Base-by-base conservation (phyloP, 2,888 invertebrate genomes). In the Bursaphelenchus okinawaensis region DNA sequence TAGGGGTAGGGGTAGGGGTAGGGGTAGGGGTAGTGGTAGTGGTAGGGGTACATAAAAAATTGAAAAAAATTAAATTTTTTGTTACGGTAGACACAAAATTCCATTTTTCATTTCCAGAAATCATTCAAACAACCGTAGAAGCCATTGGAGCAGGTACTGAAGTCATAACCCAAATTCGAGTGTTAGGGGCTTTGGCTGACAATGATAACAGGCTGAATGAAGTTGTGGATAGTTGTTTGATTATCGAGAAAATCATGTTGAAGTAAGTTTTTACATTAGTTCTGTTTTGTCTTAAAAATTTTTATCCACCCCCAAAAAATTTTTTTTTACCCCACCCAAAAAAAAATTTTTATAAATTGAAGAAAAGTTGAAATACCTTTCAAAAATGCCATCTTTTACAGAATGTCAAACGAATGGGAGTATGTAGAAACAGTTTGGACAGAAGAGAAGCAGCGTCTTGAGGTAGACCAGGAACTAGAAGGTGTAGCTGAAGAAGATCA, bases 71-170 rank as follows among this genome's bases (percentile, higher is more conserved):
- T n/a, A n/a, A n/a, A n/a, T n/a, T n/a, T n/a, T n/a, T n/a, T n/a
- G n/a, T n/a, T n/a, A 40, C n/a, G 40, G 40, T 40, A 12, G 9
- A 40, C 12, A 12, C 9, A 40, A 40, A 12, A 26, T 54, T 4
- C 16, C 19, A 24, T 54, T 1, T 24, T 54, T 4, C 2, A 54
- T 28, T 19, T 76, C 54, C 73, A 85, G 85, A 83, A 68, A 88
- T 91, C 83, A 84, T 91, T 65, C 90, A 90, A 72, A 86, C 89
- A 7, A 87, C 91, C 2, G 90, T 91, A 88, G 87, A 87, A n/a
- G 89, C 91, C 2, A 85, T 92, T 57, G 90, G 90, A 80, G 88
- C 90, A 72, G 91, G 91, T 27, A 65, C 76, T 19, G 72, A 87
- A 62, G 85, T 91, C 69, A 85, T 92, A 76, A 89, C 88, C 58